Evolutionary conservation across 2,113 vertebrate genomes (phyloP).

Genomic region (Chaetodon trifascialis): DNA sequence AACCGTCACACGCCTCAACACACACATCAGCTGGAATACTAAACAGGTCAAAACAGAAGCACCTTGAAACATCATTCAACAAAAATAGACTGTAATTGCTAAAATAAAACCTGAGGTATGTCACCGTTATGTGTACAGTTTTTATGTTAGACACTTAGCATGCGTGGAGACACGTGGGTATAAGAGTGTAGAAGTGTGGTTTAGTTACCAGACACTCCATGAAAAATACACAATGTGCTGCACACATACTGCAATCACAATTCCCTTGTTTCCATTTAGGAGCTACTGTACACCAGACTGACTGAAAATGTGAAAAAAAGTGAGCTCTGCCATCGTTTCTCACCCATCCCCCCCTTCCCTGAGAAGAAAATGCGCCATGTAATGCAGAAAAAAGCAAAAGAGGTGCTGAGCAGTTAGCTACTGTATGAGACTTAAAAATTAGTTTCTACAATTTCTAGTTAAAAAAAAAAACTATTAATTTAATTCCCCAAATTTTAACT

Average conservation of each 20-base stretch:
- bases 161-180: neutral
- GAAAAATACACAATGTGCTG: neutral
- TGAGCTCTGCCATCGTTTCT: constrained; percentile 34
- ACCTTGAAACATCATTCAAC: constrained; percentile 50
- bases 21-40: constrained; percentile 61
- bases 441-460: constrained; percentile 39
- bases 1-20: constrained; percentile 41
- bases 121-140: neutral
- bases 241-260: neutral
- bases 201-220: neutral
- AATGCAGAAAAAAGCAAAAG: constrained; percentile 16
- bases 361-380: constrained; percentile 27
- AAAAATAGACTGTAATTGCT: constrained; percentile 7
- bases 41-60: constrained; percentile 59
- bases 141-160: neutral
- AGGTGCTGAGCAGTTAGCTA: constrained; percentile 25
- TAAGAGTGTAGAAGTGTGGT: neutral
- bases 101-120: neutral
- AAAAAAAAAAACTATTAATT: constrained; percentile 56
- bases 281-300: neutral
- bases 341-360: constrained; percentile 5
- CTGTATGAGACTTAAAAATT: constrained; percentile 56
- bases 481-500: constrained; percentile 52
- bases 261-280: constrained; percentile 18
- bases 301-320: constrained; percentile 41